Conservation (phyloP, 2,888 invertebrate genomes). For the Falcaria lacertinaria region DNA sequence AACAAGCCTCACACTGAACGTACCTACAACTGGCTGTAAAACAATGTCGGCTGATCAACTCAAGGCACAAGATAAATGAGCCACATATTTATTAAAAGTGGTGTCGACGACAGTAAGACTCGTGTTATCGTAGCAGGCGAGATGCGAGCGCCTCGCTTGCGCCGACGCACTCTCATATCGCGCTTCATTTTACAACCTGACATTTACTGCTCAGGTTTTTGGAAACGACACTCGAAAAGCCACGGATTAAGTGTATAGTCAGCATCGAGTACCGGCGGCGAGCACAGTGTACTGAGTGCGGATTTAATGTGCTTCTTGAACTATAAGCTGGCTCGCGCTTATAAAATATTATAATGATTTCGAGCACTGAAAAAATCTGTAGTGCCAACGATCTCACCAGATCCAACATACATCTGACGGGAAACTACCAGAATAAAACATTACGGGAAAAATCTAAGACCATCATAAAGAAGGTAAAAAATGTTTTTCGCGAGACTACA, state of each 20-base stretch:
- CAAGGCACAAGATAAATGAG: slow-evolving; percentile 66
- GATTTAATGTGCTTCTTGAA: slow-evolving; percentile 6
- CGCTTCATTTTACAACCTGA: slow-evolving; percentile 61
- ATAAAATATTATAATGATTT: slow-evolving; percentile 46
- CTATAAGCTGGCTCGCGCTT: slow-evolving; percentile 47
- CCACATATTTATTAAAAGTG: slow-evolving; percentile 66
- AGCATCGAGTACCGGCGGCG: slow-evolving; percentile 41
- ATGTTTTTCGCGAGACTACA: slow-evolving; percentile 65
- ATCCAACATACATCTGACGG: slow-evolving; percentile 59
- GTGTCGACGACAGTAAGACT: slow-evolving; percentile 57
- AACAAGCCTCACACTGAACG: neutral
- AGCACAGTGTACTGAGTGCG: slow-evolving; percentile 46
- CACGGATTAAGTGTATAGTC: slow-evolving; percentile 58
- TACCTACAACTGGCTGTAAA: slow-evolving; percentile 20
- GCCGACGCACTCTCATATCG: slow-evolving; percentile 57
- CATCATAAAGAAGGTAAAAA: slow-evolving; percentile 54
- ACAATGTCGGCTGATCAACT: slow-evolving; percentile 46
- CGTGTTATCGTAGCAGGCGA: slow-evolving; percentile 66
- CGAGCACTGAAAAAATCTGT: slow-evolving; percentile 43
- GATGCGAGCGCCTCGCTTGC: slow-evolving; percentile 62
- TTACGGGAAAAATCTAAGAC: slow-evolving; percentile 57
- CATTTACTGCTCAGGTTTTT: slow-evolving; percentile 69
- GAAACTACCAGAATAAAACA: slow-evolving; percentile 32
- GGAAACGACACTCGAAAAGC: slow-evolving; percentile 61
- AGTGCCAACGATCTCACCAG: slow-evolving; percentile 53